Base-by-base conservation (phyloP, 23 tunicate genomes). In the Styela clava region DNA sequence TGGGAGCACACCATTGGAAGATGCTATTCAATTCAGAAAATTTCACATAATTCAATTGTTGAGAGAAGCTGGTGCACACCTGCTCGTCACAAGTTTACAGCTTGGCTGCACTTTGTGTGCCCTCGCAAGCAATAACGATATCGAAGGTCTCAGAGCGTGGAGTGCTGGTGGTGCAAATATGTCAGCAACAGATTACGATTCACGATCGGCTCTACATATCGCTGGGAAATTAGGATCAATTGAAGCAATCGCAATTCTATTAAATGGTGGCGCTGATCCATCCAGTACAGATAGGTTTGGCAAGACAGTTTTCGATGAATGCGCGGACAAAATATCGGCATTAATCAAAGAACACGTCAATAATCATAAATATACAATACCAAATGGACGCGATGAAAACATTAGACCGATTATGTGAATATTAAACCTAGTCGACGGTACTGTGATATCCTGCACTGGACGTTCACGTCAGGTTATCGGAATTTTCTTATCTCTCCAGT, bases 61-160 rank as follows among this genome's bases (percentile, higher is more conserved):
- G 23, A 25, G 56, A 52, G 79, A 83, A 27, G 86, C 86, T 0
- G 86, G 86, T 7, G 86, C 86, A 3, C 69, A 52, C 24, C 29
- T 64, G 25, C 36, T 63, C 18, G 37, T n/a, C 3, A n/a, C 71
- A 7, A 64, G 31, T 0, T 23, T 26, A 20, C 63, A 51, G 18
- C 35, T 76, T n/a, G 83, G 74, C 12, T 33, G 64, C 16, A 79
- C 62, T 21, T 33, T 83, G 0, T 76, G 83, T n/a, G 33, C 70
- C 36, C 35, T 76, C n/a, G 82, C 83, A 3, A 22, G 27, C 12
- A 56, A 24, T 19, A 83, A 83, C 21, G 83, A 83, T 52, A 25
- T 83, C 24, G 68, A 36, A 12, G 86, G 83, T 18, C 35, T 83
- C 2, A 77, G 35, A 27, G 86, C 86, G 7, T 83, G 86, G 86